Conservation (phyloP, 2,797 vertebrate genomes). For the Saxicola maurus region DNA sequence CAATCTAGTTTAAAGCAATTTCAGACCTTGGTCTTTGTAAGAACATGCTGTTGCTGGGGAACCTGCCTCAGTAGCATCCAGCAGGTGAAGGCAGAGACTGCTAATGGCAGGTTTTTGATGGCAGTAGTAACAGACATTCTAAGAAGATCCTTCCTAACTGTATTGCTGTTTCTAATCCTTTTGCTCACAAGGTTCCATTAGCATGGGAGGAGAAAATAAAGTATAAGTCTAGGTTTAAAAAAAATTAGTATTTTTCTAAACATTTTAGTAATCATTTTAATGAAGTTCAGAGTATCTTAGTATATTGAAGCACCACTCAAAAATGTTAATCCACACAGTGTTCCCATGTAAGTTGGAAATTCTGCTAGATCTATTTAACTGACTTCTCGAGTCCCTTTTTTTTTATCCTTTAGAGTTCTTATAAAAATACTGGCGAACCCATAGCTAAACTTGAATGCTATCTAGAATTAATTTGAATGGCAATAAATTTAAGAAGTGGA, state of each 20-base stretch:
- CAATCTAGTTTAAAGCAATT: neutral
- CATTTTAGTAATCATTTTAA: neutral
- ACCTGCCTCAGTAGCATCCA: neutral
- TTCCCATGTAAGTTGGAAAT: neutral
- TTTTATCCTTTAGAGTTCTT: neutral
- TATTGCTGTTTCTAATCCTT: neutral
- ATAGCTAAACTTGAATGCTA: neutral
- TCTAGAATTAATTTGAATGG: neutral
- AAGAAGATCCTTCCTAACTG: neutral
- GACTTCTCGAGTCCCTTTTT: neutral
- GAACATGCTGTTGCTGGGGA: neutral
- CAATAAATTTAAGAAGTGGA: neutral
- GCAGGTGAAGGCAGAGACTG: neutral
- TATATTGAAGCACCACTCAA: neutral
- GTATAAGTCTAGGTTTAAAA: neutral
- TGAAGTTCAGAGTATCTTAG: neutral
- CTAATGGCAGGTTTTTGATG: neutral
- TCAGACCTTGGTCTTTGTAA: neutral
- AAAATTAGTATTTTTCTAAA: fast-evolving
- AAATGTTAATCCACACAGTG: neutral
- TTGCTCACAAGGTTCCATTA: neutral
- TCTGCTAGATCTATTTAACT: neutral
- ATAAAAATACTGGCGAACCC: neutral
- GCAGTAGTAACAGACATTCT: neutral
- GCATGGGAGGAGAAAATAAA: neutral